These are phyloP conservation scores for Cepphus grylle DNA, from an alignment of 2,113 vertebrate species.

Conservation along the genomic window DNA sequence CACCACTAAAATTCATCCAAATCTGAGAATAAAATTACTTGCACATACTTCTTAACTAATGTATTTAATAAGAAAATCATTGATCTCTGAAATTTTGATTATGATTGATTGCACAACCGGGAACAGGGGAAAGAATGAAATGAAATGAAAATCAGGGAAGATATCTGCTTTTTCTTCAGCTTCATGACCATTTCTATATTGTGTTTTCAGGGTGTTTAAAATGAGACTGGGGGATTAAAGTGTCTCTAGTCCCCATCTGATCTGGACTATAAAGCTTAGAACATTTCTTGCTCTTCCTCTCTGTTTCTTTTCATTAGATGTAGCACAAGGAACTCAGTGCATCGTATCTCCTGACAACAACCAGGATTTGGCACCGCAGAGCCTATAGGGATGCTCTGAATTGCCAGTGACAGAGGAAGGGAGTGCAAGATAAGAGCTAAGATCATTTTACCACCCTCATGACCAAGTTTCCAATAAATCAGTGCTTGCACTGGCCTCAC, in stretches of 20 bases:
- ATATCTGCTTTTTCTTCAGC: not conserved
- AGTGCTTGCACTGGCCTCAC: not conserved
- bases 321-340: not conserved
- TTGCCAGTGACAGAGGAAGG: not conserved
- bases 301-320: not conserved
- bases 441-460: accelerated
- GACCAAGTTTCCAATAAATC: not conserved
- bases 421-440: not conserved
- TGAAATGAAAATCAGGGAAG: not conserved
- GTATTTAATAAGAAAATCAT: not conserved
- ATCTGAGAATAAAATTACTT: not conserved
- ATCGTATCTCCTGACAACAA: not conserved
- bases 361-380: not conserved
- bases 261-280: not conserved
- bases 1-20: not conserved
- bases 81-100: not conserved
- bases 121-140: not conserved
- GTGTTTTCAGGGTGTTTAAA: not conserved
- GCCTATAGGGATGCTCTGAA: not conserved
- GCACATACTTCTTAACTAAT: not conserved
- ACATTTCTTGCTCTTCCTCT: not conserved
- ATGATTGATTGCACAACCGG: not conserved
- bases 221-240: not conserved
- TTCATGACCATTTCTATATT: not conserved
- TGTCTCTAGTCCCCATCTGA: not conserved